Evolutionary conservation across 2,888 invertebrate species (phyloP), one percentile per base, ranked within the genome.

Genomic region (Nesidiocoris tenuis): DNA sequence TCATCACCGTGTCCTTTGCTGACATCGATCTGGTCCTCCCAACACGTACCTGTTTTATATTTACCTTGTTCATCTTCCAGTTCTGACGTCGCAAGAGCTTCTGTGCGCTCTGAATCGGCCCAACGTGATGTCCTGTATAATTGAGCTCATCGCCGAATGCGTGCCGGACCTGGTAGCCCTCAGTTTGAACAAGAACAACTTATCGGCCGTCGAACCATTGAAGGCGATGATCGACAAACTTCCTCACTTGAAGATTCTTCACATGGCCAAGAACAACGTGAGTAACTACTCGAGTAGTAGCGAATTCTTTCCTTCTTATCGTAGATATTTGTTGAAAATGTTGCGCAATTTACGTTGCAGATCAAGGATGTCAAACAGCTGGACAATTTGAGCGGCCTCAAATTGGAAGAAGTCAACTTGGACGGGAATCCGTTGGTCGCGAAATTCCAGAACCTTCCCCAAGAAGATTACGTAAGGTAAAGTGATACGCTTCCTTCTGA

Each of bases 381-480:
- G 82, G 90, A 92, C 79, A 84, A 86, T 22, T 82, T 96, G 72
- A 90, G 89, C 81, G 88, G 89, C 9, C 84, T 94, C 71, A 88
- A 89, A 0, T 85, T 96, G 56, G 86, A 90, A 16, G 94, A 95
- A 82, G 83, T 96, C 72, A 88, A 89, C 71, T 84, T 96, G 79
- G 89, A 90, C 83, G 92, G 91, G 80, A 95, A 95, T 85, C 92
- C 93, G 0, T 82, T 95, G 74, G 90, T 91, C 84, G 88, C 89
- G 82, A 91, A 89, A 84, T 94, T 90, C 85, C 89, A 88, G 25
- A 83, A 90, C 91, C 5, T 39, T 39, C 39, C 39, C 81, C 89
- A 91, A 83, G 87, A 88, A 76, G 85, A 88, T 39, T 96, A 94
- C 82, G 87, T 94, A 86, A 94, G 94, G 94, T 95, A 93, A 89